Percentiles rank a stretch among this genome's conserved stretches.
Conservation (phyloP, 2,113 vertebrate species). For the Dipodomys stephensi region DNA sequence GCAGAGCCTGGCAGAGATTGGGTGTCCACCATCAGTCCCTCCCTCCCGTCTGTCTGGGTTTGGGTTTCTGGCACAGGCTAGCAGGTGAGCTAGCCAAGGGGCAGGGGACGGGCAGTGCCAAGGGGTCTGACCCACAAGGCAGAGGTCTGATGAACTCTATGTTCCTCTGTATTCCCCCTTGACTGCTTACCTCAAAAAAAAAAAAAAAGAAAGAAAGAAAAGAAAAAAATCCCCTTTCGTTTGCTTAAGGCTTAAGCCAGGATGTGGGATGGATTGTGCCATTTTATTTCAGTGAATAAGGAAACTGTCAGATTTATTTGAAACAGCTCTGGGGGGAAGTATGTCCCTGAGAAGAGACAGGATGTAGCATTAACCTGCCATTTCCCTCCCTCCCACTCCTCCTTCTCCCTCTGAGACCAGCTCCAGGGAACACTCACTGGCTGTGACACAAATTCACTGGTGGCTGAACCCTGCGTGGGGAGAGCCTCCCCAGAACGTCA, state of each 20-base stretch:
- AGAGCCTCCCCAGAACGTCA: background rate
- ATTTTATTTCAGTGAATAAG: conserved; percentile 6
- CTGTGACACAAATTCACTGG: background rate
- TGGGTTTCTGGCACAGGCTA: no score
- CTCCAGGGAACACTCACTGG: background rate
- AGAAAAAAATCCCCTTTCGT: background rate
- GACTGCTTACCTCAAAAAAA: background rate
- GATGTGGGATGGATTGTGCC: background rate
- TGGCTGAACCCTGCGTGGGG: background rate
- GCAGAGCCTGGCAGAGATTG: background rate
- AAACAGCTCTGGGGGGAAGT: background rate
- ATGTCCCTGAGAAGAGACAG: background rate
- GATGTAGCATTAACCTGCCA: rapidly evolving
- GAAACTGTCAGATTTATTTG: background rate
- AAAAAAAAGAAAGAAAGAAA: background rate
- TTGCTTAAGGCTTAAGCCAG: conserved; percentile 23
- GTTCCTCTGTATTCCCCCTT: background rate
- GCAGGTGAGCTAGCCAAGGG: no score
- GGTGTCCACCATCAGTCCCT: rapidly evolving
- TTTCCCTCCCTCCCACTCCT: background rate
- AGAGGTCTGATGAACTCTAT: rapidly evolving
- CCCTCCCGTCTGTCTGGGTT: background rate
- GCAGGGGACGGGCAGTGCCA: no score
- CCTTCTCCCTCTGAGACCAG: background rate
- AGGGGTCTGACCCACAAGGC: background rate